Conservation (phyloP, 2,113 vertebrate species). For the Lota lota region DNA sequence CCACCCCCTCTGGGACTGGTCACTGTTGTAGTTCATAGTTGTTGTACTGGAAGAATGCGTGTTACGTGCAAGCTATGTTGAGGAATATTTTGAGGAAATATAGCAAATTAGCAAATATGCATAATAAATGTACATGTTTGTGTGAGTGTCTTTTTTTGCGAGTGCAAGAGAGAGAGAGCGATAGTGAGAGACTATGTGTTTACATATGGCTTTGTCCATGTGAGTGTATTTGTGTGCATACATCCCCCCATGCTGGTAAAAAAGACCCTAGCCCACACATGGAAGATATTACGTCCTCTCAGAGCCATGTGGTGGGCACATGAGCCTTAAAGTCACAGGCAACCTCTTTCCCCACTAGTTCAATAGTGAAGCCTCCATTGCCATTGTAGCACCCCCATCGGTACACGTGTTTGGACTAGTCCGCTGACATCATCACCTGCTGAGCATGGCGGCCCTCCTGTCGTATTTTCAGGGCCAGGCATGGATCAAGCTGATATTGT, state of each 20-base stretch:
- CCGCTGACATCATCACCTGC: conserved; percentile 42
- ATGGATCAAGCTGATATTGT: not conserved
- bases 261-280: conserved; percentile 36
- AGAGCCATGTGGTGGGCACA: conserved; percentile 50
- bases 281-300: conserved; percentile 58
- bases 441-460: conserved; percentile 4
- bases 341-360: conserved; percentile 44
- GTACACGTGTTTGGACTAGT: conserved; percentile 13
- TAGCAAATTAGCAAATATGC: not conserved
- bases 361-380: conserved; percentile 42
- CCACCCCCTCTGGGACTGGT: not conserved
- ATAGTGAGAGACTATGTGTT: not conserved
- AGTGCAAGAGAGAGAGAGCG: not conserved
- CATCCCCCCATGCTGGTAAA: not conserved
- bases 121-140: not conserved
- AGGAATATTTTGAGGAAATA: not conserved
- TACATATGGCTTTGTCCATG: not conserved
- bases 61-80: no score
- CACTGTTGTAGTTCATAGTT: not conserved
- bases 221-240: conserved; percentile 2
- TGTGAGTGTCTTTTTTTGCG: conserved; percentile 2
- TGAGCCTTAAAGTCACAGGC: conserved; percentile 56
- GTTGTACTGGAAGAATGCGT: no score
- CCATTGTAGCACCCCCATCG: conserved; percentile 25
- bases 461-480: not conserved